Evolutionary conservation across 2,797 vertebrate species (phyloP).

Genomic region (Diplodus puntazzo): DNA sequence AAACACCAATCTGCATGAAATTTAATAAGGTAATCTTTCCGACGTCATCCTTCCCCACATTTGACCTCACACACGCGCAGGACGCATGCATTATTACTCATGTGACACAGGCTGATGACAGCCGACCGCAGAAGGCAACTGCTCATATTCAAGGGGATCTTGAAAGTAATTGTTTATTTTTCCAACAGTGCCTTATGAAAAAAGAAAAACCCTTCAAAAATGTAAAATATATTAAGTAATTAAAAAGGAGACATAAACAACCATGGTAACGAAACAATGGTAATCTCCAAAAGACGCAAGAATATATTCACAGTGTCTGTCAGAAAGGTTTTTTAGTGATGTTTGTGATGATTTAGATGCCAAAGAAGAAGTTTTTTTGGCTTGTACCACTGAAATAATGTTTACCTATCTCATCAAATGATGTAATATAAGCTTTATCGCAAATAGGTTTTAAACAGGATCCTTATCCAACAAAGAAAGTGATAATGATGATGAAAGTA

Average conservation of each 20-base stretch:
- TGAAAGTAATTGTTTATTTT: neutral
- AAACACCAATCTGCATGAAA: conserved; percentile 48
- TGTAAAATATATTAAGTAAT: no score
- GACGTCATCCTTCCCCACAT: conserved; percentile 14
- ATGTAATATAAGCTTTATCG: neutral
- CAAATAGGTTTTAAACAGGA: neutral
- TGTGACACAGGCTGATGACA: conserved; percentile 12
- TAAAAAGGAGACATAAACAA: neutral
- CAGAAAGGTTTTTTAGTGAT: neutral
- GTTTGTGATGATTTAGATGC: neutral
- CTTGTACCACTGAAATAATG: no score
- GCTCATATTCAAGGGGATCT: neutral
- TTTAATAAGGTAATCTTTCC: conserved; percentile 43
- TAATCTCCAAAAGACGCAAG: neutral
- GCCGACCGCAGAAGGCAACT: neutral
- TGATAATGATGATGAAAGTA: neutral
- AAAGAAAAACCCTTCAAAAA: neutral
- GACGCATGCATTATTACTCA: conserved; percentile 10
- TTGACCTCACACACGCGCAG: conserved; percentile 16
- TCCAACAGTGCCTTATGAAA: neutral
- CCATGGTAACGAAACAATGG: neutral
- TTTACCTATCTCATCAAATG: neutral
- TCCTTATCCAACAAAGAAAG: neutral
- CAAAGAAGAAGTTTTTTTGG: no score
- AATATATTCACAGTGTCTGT: neutral